Evolutionary conservation across 2,797 vertebrate genomes (phyloP).

Genomic region (Sandelia bainsii): DNA sequence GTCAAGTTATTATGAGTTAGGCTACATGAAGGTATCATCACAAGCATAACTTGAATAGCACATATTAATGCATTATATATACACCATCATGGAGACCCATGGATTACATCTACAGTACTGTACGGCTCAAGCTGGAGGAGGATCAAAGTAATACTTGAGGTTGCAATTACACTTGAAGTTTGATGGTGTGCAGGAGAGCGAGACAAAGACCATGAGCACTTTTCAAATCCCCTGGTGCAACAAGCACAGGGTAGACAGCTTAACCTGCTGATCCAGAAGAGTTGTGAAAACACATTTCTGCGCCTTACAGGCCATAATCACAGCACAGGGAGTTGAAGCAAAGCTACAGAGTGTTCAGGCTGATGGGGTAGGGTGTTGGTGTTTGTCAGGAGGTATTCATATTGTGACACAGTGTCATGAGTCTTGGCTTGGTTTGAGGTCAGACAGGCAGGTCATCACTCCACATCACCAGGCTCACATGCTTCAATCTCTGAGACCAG

Average conservation of each 20-base stretch:
- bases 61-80: constrained; percentile 23
- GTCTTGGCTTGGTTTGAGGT: constrained; percentile 6
- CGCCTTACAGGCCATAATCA: constrained; percentile 5
- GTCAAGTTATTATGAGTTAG: constrained; percentile 46
- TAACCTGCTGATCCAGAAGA: constrained; percentile 31
- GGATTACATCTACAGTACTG: constrained; percentile 21
- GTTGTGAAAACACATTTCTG: constrained; percentile 10
- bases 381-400: constrained; percentile 20
- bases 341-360: constrained; percentile 19
- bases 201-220: constrained; percentile 12
- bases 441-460: constrained; percentile 57
- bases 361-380: background rate
- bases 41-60: constrained; percentile 26
- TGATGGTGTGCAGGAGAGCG: constrained; percentile 27
- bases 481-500: constrained; percentile 87
- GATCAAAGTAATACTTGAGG: constrained; percentile 38
- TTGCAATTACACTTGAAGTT: constrained; percentile 32
- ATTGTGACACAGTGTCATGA: constrained; percentile 27
- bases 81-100: constrained; percentile 23
- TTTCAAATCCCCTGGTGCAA: constrained; percentile 17
- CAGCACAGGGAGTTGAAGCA: constrained; percentile 19
- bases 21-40: constrained; percentile 35
- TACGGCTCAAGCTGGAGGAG: constrained; percentile 31
- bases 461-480: constrained; percentile 73
- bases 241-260: constrained; percentile 20